Conservation (phyloP, 2,113 vertebrate genomes). For the Mormoops blainvillei region DNA sequence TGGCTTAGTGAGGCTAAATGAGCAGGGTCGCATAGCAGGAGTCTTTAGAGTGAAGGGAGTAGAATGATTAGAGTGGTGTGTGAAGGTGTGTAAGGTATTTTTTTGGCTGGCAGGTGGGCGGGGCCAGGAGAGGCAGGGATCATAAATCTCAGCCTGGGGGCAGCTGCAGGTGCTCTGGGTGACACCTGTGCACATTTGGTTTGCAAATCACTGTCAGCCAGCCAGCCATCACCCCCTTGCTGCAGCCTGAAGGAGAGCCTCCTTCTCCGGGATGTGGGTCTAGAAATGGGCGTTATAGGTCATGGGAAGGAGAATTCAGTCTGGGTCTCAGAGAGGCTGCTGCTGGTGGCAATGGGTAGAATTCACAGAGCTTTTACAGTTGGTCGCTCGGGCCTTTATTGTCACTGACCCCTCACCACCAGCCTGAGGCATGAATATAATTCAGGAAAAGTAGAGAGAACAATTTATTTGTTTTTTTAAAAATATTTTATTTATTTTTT, state of each 20-base stretch:
- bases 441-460: background rate
- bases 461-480: background rate
- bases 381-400: background rate
- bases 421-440: background rate
- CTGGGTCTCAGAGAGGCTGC: background rate
- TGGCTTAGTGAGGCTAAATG: background rate
- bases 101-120: background rate
- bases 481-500: too few relatives aligned
- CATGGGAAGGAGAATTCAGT: background rate
- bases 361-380: background rate
- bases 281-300: background rate
- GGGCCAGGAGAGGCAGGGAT: background rate
- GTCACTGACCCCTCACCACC: background rate
- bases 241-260: background rate
- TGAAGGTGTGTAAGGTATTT: background rate
- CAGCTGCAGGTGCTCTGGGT: conserved; percentile 18
- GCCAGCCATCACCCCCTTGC: background rate
- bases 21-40: background rate
- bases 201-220: conserved; percentile 36
- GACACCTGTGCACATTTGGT: conserved; percentile 54
- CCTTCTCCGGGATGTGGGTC: background rate
- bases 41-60: background rate
- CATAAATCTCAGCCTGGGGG: conserved; percentile 27
- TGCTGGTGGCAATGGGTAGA: background rate
- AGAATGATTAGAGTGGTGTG: background rate